phyloP scores from a whole-genome alignment of 2,888 invertebrate genomes.

The Panorpa germanica region DNA sequence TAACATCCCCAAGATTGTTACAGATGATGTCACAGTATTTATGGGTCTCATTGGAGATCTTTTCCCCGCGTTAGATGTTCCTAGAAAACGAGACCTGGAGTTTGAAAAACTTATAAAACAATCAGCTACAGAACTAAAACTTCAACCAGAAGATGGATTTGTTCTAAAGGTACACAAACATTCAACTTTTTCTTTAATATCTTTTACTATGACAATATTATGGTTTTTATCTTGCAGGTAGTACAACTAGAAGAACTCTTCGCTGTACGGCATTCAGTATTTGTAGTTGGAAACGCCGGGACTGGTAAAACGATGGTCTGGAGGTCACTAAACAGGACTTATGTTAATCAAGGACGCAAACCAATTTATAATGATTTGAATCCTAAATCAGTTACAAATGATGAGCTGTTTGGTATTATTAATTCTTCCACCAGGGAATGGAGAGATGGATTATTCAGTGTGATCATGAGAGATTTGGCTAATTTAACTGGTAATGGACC shows the following conservation, averaged over 20 bases:
- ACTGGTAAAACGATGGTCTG: conserved; percentile 89
- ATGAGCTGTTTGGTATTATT: conserved; percentile 86
- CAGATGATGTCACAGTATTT: conserved; percentile 82
- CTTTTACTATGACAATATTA: conserved; percentile 7
- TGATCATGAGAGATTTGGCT: conserved; percentile 85
- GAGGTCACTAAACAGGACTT: conserved; percentile 75
- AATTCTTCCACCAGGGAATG: conserved; percentile 88
- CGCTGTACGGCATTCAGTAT: conserved; percentile 88
- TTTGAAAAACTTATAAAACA: conserved; percentile 68
- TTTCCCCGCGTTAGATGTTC: conserved; percentile 85
- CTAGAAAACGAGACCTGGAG: conserved; percentile 67
- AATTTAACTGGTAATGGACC: conserved; percentile 68
- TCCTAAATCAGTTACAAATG: conserved; percentile 89
- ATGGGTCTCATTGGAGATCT: conserved; percentile 89
- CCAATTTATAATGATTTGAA: conserved; percentile 79
- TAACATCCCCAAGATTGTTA: conserved; percentile 86
- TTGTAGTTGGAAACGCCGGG: conserved; percentile 71
- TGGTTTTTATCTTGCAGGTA: conserved; percentile 31
- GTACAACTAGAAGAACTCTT: conserved; percentile 87
- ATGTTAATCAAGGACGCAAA: conserved; percentile 39
- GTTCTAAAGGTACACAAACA: conserved; percentile 41
- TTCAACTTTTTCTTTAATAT: conserved; percentile 2
- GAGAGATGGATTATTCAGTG: conserved; percentile 80
- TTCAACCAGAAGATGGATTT: conserved; percentile 86
- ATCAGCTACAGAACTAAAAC: conserved; percentile 62